Base-by-base conservation (phyloP, 2,888 invertebrate species). In the Andrena bicolor region DNA sequence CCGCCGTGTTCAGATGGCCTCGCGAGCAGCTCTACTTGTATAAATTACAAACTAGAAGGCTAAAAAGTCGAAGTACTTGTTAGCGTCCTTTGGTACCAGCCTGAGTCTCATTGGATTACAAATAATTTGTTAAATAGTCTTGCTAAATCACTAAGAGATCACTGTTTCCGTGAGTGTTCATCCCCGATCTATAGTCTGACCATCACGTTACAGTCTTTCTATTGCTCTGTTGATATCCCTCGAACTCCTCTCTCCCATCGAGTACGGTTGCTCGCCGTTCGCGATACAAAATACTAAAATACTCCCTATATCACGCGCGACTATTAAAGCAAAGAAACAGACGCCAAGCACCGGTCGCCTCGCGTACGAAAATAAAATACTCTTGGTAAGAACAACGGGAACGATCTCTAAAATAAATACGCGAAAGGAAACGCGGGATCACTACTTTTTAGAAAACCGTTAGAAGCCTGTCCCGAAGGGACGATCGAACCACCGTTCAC, bases 41-140 rank as follows among this genome's bases (percentile, higher is more conserved):
- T 82, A 82, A 89, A 85, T 89, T 88, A 89, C 82, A 89, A 89
- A 88, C 79, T 80, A 86, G 88, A 76, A 80, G 76, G 83, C 84
- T 89, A 88, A 83, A 84, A 88, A 73, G 49, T 86, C 81, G 65
- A 84, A 86, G 79, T 88, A 88, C 81, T 86, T 83, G 63, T 78
- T 82, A 88, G 86, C 84, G 82, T 89, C 86, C 89, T 90, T 90
- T 90, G 91, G 90, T 90, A 87, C 87, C 89, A 91, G 90, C 88
- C 91, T 90, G 90, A 91, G 90, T 91, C 88, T 89, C 85, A 84
- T 87, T 86, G 69, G 80, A 88, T 87, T 90, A 87, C 82, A 87
- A 86, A 88, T 86, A 87, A 91, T 90, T 91, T 87, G 76, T 89
- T 90, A 90, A 89, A 88, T 89, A 88, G 90, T 91, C 90, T 88